Evolutionary conservation across 2,113 vertebrate genomes (phyloP).

Genomic region (Argyrosomus japonicus): DNA sequence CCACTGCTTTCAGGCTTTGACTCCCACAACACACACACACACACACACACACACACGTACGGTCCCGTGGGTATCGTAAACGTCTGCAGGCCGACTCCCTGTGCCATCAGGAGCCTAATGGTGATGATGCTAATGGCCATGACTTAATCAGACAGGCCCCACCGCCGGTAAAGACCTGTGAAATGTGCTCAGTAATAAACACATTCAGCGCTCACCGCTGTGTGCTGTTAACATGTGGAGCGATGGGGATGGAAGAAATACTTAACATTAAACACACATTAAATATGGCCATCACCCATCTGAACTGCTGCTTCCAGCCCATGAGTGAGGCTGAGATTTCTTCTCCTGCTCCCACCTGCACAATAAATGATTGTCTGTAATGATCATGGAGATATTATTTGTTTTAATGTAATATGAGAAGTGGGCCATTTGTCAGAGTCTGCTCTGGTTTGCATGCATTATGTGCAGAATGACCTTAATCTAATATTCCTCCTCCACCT

Average conservation of each 20-base stretch:
- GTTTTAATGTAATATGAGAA: conserved; percentile 30
- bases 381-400: conserved; percentile 23
- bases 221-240: conserved; percentile 61
- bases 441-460: conserved; percentile 27
- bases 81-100: conserved; percentile 40
- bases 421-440: conserved; percentile 23
- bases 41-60: conserved; percentile 11
- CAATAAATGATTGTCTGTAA: conserved; percentile 75
- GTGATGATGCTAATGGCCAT: conserved; percentile 71
- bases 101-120: conserved; percentile 66
- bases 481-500: conserved; percentile 21
- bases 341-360: conserved; percentile 82
- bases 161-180: conserved; percentile 47
- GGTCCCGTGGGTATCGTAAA: conserved; percentile 70
- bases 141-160: conserved; percentile 69
- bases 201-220: conserved; percentile 7
- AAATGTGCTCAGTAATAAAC: conserved; percentile 66
- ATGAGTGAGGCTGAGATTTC: not conserved
- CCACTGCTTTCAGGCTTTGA: conserved; percentile 45
- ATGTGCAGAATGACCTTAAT: conserved; percentile 19
- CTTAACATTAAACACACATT: conserved; percentile 67
- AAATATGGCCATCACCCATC: conserved; percentile 34
- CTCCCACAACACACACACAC: conserved; percentile 22
- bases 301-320: conserved; percentile 35
- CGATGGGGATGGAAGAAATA: conserved; percentile 43